Base-by-base conservation (phyloP, 2,888 invertebrate species). In the Spilarctia lutea region DNA sequence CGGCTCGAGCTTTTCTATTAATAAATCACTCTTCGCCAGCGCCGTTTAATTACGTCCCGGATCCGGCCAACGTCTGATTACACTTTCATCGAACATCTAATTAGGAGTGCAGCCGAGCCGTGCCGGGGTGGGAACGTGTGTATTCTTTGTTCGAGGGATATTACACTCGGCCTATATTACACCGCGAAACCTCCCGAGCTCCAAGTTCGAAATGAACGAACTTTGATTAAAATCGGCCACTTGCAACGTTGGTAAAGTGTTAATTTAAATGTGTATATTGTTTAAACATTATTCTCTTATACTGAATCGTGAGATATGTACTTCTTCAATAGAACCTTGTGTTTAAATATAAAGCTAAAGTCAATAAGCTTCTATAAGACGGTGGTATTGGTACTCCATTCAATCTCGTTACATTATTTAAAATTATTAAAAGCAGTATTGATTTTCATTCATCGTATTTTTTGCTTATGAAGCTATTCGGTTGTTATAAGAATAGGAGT, bases 51-150 rank as follows among this genome's bases (percentile, higher is more conserved):
- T 96, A 95, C 96, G 93, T 91, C 93, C 94, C 91, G 93, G 94
- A 94, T 94, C 94, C 93, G 92, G 90, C 92, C 94, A 91, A 90
- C 94, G 94, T 94, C 94, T 95, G 95, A 96, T 96, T 95, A 96
- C 96, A 95, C 92, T 95, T 94, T 95, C 95, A 95, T 96, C 94
- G 96, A 95, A 95, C 95, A 94, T 95, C 94, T 96, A 95, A 96
- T 95, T 95, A 95, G 94, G 91, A 94, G 93, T 95, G 95, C 96
- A 95, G 92, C 89, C 91, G 89, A 89, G 88, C 86, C 87, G 87
- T 84, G 84, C 84, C 86, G 79, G 82, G 71, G 79, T 83, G 84
- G 88, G 90, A 88, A 90, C 92, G 92, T 92, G 90, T 94, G 93
- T 94, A 92, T 94, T 94, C 93, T 93, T 94, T 94, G 94, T 93